These are phyloP conservation scores for Whitmania pigra DNA, from an alignment of 1,140 invertebrate species.

Conservation along the genomic window DNA sequence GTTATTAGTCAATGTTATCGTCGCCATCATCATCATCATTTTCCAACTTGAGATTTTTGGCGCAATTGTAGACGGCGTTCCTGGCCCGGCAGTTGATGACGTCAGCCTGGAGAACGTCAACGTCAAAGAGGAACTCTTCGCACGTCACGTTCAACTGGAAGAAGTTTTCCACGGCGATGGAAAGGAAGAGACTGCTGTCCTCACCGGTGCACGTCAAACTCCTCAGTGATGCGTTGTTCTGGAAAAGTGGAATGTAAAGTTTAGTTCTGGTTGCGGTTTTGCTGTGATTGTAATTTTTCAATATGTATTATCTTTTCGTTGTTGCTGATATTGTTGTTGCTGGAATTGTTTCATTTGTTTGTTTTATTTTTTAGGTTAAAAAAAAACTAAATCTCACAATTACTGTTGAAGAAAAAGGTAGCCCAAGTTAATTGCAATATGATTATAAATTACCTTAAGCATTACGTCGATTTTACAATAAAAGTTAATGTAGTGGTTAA, in stretches of 20 bases:
- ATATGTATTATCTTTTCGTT: not conserved
- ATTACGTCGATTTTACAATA: no score
- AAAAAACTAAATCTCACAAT: no score
- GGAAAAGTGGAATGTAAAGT: not conserved
- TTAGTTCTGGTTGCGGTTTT: not conserved
- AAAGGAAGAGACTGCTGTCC: constrained; percentile 7
- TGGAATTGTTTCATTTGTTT: not conserved
- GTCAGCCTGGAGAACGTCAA: not conserved
- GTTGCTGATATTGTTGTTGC: not conserved
- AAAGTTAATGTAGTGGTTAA: no score
- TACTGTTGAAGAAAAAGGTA: no score
- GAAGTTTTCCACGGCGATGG: not conserved
- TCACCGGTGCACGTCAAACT: not conserved
- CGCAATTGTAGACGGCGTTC: not conserved
- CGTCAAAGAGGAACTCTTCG: not conserved
- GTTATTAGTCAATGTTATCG: not conserved
- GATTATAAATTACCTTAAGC: no score
- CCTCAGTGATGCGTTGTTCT: constrained; percentile 1
- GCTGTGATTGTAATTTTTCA: not conserved
- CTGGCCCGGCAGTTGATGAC: not conserved
- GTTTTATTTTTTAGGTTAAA: not conserved
- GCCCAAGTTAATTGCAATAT: no score
- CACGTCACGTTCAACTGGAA: not conserved
- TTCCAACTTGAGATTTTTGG: not conserved
- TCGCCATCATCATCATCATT: not conserved